Evolutionary conservation across 2,797 vertebrate genomes (phyloP).

Genomic region (Hafferia zeledoni): DNA sequence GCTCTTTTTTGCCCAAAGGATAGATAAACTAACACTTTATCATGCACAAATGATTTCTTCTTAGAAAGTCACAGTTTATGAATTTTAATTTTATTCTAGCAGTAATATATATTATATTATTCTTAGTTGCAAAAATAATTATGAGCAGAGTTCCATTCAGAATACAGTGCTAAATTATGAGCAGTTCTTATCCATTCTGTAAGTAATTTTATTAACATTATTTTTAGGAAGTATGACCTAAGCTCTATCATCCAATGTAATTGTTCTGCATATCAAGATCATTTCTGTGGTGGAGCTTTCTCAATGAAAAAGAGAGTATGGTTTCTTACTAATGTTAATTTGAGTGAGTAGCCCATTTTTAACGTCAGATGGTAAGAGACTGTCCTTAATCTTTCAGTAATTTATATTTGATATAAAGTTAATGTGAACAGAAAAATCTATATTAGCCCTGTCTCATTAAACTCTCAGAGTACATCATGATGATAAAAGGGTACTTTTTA

Average conservation of each 20-base stretch:
- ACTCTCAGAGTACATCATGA: constrained; percentile 5
- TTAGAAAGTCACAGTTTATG: constrained; percentile 15
- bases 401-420: constrained; percentile 62
- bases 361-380: constrained; percentile 22
- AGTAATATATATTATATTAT: constrained; percentile 41
- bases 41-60: background rate
- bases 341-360: constrained; percentile 45
- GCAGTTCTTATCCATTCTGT: background rate
- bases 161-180: constrained; percentile 25
- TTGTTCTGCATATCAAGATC: constrained; percentile 31
- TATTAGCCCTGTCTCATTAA: constrained; percentile 60
- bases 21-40: constrained; percentile 40
- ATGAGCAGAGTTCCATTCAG: background rate
- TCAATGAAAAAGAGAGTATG: constrained; percentile 6
- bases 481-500: constrained; percentile 55
- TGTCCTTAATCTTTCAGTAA: constrained; percentile 62
- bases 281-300: constrained; percentile 16
- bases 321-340: constrained; percentile 50
- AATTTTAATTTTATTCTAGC: constrained; percentile 35
- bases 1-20: background rate
- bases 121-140: constrained; percentile 54
- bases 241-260: constrained; percentile 28
- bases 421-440: constrained; percentile 60
- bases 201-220: constrained; percentile 59
- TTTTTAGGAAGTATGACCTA: constrained; percentile 39